A percentile compares a stretch with the other conserved stretches of the same genome.
These are phyloP conservation scores for Apis florea DNA, from an alignment of 1,140 invertebrate genomes.

Conservation along the genomic window DNA sequence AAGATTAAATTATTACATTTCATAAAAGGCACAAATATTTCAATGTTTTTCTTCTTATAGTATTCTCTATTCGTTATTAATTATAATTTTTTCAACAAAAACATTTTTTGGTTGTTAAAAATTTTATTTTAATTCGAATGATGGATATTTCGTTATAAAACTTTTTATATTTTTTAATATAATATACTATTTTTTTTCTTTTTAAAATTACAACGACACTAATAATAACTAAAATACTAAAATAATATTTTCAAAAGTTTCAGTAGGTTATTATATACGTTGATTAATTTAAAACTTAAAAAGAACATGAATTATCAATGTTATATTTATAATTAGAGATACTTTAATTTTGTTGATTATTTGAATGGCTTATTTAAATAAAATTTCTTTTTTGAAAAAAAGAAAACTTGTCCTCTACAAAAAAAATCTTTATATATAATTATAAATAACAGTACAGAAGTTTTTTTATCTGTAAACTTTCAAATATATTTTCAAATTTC, in stretches of 20 bases:
- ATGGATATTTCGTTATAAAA: not conserved
- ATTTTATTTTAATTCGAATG: not conserved
- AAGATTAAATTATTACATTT: constrained; percentile 29
- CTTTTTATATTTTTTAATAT: not conserved
- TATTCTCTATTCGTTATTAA: constrained; percentile 17
- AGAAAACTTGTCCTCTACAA: not conserved
- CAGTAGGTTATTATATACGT: not conserved
- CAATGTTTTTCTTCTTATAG: not conserved
- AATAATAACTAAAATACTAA: not conserved
- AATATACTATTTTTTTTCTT: not conserved
- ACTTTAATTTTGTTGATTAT: not conserved
- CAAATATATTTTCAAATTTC: constrained; percentile 8
- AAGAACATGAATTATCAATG: not conserved
- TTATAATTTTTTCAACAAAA: constrained; percentile 27
- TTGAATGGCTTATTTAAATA: not conserved
- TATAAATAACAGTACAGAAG: constrained; percentile 5
- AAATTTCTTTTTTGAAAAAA: not conserved
- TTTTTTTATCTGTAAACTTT: not conserved
- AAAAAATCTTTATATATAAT: not conserved
- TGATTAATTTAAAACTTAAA: not conserved
- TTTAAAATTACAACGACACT: not conserved
- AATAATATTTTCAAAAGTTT: not conserved
- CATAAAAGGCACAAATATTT: constrained; percentile 43
- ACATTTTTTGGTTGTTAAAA: not conserved
- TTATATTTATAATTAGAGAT: not conserved